phyloP scores from a whole-genome alignment of 2,797 vertebrate genomes.

The Sarcoramphus papa region DNA sequence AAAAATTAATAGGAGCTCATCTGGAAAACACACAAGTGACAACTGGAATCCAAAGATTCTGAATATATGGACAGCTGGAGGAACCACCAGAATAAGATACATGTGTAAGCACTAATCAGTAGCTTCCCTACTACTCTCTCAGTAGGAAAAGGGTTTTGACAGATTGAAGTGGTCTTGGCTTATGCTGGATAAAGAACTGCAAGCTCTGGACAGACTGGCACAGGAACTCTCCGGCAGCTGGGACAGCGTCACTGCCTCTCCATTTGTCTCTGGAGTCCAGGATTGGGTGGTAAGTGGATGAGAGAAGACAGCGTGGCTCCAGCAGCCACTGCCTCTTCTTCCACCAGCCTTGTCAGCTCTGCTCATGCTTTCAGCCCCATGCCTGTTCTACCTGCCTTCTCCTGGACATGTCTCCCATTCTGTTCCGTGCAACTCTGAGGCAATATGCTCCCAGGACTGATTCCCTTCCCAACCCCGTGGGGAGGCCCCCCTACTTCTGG shows the following conservation, averaged over 20 bases:
- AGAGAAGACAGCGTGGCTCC: not conserved
- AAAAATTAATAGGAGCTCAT: not conserved
- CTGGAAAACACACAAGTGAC: not conserved
- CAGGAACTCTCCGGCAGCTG: not conserved
- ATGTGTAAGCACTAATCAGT: not conserved
- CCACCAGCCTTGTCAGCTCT: not conserved
- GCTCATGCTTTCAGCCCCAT: not conserved
- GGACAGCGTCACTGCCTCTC: not conserved
- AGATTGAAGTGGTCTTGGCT: not conserved
- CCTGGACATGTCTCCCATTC: accelerated
- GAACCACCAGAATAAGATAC: not conserved
- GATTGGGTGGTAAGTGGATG: not conserved
- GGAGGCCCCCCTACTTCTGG: accelerated
- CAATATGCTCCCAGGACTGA: not conserved
- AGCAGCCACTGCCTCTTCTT: not conserved
- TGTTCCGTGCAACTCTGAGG: not conserved
- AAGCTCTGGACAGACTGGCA: not conserved
- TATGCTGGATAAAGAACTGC: not conserved
- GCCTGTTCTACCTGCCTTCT: not conserved
- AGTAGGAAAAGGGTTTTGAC: not conserved
- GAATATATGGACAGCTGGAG: not conserved
- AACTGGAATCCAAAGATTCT: not conserved
- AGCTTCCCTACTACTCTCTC: not conserved
- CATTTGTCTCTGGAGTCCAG: not conserved
- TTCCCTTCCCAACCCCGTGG: not conserved